Percentiles rank a stretch among this genome's conserved stretches.
Conservation (phyloP, 2,888 invertebrate species). For the Entomobrya proxima region DNA sequence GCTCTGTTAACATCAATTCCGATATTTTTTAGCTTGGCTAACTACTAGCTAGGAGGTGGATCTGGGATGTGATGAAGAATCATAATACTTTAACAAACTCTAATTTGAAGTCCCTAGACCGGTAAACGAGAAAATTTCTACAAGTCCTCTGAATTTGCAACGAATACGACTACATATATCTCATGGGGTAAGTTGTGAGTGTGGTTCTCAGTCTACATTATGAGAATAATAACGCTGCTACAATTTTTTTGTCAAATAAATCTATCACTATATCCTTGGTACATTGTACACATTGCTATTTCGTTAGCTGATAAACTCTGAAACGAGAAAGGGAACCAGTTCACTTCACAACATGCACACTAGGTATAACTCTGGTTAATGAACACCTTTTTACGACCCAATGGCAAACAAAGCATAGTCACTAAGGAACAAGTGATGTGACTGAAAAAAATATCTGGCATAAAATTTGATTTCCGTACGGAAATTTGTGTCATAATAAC, state of each 20-base stretch:
- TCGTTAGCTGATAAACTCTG: background rate
- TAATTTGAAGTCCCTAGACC: background rate
- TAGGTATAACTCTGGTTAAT: background rate
- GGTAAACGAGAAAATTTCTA: background rate
- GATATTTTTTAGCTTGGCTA: no score
- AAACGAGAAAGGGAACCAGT: background rate
- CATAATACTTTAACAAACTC: background rate
- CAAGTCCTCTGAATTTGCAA: background rate
- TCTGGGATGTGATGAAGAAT: no score
- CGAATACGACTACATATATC: background rate
- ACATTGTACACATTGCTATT: background rate
- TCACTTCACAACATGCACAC: background rate
- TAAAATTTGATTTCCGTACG: conserved; percentile 61
- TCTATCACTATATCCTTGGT: background rate
- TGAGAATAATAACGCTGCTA: background rate
- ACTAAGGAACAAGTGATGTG: background rate
- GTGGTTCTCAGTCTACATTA: no score
- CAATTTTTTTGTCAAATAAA: background rate
- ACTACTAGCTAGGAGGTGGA: no score
- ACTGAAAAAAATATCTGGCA: conserved; percentile 33
- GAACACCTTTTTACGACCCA: conserved; percentile 17
- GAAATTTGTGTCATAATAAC: conserved; percentile 37
- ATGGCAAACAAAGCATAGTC: background rate
- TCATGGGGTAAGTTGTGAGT: no score
- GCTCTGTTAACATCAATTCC: background rate